Conservation (phyloP, 2,888 invertebrate species). For the Hofmannophila pseudospretella region DNA sequence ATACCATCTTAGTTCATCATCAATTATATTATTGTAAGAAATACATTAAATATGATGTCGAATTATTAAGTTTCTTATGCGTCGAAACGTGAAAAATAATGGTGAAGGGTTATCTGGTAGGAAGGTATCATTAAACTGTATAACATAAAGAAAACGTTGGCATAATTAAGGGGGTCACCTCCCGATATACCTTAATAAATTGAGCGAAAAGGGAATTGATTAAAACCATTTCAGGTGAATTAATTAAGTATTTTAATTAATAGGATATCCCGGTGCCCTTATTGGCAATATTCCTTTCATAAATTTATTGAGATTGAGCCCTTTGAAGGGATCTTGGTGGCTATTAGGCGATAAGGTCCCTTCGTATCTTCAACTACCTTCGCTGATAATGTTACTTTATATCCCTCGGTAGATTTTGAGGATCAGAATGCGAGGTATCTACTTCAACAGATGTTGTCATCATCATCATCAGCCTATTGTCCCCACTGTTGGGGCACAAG, state of each 20-base stretch:
- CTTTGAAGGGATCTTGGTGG: conserved; percentile 52
- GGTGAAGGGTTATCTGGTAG: neutral
- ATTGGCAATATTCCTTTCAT: conserved; percentile 78
- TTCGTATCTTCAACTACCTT: conserved; percentile 26
- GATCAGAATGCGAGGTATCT: too few relatives aligned
- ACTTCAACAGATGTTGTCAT: too few relatives aligned
- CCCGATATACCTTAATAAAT: conserved; percentile 70
- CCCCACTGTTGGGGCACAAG: too few relatives aligned
- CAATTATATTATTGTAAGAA: too few relatives aligned
- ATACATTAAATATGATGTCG: too few relatives aligned
- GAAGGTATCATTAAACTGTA: neutral
- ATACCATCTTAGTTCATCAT: too few relatives aligned
- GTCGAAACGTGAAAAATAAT: too few relatives aligned
- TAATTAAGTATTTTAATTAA: conserved; percentile 78
- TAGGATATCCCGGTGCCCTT: conserved; percentile 73
- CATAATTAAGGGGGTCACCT: conserved; percentile 35
- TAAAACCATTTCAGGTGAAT: conserved; percentile 77
- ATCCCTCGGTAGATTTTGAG: too few relatives aligned
- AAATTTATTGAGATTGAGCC: conserved; percentile 75
- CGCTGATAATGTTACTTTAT: conserved; percentile 35
- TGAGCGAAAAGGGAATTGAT: conserved; percentile 69
- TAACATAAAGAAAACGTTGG: conserved; percentile 20
- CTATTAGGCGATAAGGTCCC: conserved; percentile 58
- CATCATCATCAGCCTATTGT: too few relatives aligned
- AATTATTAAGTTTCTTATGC: too few relatives aligned